Evolutionary conservation across 2,797 vertebrate genomes (phyloP), one percentile per base, ranked within the genome.

Genomic region (Neosilurus mollespiculum): DNA sequence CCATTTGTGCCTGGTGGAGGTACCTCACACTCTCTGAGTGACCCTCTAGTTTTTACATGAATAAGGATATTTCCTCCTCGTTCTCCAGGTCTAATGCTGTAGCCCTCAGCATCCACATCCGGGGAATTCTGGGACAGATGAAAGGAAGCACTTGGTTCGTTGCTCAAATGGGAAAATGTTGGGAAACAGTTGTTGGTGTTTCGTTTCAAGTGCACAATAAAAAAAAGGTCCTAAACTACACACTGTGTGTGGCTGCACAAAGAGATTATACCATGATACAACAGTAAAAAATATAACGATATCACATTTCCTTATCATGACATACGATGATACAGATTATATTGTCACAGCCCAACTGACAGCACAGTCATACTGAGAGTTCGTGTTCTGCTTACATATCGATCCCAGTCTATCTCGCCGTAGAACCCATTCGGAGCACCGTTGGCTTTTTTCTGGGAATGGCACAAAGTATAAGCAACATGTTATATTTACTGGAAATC

Each of bases 361-460:
- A 77, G 75, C 30, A n/a, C 30, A 61, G 75, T 61, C n/a, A 77
- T 15, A 61, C 56, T 77, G 30, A n/a, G 14, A 64, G 37, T 61
- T 11, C 51, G 8, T 49, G 37, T 61, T 11, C 53, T 1, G 95
- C 97, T 97, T 91, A 99, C 98, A 0, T 99, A 99, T 96, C 97
- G 95, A 92, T 98, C 97, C 98, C 98, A 99, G 94, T 99, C 98
- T 58, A 99, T 99, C 93, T 99, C 98, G 0, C 97, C 96, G 15
- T 98, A 99, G 92, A 98, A 99, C 89, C 98, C 98, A 88, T 99
- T 99, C 0, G 96, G 97, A 62, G 98, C 97, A 34, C 98, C 98
- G 0, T 99, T 99, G 26, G 95, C 92, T 92, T 97, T 99, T 95
- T 97, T 99, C 98, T 99, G 91, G 30, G 88, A 92, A 85, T 90